Base-by-base conservation (phyloP, 2,888 invertebrate genomes). In the Andrena praecox region DNA sequence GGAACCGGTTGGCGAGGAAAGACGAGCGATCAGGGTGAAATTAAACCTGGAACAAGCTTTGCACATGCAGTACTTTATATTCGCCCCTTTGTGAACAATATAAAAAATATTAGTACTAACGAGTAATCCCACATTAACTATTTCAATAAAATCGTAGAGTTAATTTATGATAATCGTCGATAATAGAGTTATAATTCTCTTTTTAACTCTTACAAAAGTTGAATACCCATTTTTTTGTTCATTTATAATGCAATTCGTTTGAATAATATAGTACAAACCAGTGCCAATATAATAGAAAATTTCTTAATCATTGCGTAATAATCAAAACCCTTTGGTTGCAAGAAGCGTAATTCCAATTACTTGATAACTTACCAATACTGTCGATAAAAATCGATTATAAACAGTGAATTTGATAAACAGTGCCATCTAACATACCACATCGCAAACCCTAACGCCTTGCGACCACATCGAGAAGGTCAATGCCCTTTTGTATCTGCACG, bases 391-490 rank as follows among this genome's bases (percentile, higher is more conserved):
- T 69, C n/a, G 59, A 50, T 66, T 42, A 4, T 62, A 52, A 31
- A 74, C 20, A 20, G 7, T 56, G 24, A 50, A 48, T 29, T n/a
- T 4, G 42, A 3, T 5, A 60, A 2, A 48, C 24, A 78, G 76
- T 56, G 84, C 73, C 84, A 84, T 84, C 84, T 84, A 75, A 29
- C 66, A 33, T 2, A 29, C 4, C 1, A 8, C 2, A 12, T 35
- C 24, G n/a, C 0, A 27, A 72, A 70, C 73, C 33, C 27, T 12
- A 64, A 16, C 27, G 12, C 16, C 3, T 16, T 27, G 27, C 29
- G 31, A 42, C 48, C 56, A 48, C 48, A 12, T 68, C 20, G 59
- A 60, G 10, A 48, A 50, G 69, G 78, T 63, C 74, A 84, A 83
- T 69, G 77, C 42, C 66, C 69, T 16, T 72, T 54, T 67, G 2